These are phyloP conservation scores for Leptestheria dahalacensis DNA, from an alignment of 1,140 invertebrate species.

Conservation along the genomic window DNA sequence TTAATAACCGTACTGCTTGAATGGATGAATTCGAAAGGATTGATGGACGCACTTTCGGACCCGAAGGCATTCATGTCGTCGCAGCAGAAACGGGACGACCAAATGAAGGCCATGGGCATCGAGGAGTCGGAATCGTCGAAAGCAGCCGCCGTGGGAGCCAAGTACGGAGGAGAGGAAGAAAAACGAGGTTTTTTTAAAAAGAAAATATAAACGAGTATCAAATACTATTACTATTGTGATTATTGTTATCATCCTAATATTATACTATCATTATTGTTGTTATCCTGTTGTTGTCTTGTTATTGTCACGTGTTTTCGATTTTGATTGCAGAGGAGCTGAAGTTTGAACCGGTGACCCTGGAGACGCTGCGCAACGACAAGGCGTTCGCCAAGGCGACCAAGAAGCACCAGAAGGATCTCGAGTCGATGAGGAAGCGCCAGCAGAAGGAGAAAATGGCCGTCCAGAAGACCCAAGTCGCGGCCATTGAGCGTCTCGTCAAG, in stretches of 20 bases:
- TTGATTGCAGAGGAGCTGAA: conserved; percentile 42
- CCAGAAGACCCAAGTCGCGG: conserved; percentile 87
- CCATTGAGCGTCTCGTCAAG: conserved; percentile 88
- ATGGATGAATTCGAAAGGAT: conserved; percentile 42
- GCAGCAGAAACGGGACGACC: conserved; percentile 72
- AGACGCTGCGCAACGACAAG: conserved; percentile 79
- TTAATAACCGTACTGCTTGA: background rate
- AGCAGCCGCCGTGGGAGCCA: conserved; percentile 31
- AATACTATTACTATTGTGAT: no score
- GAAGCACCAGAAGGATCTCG: conserved; percentile 91
- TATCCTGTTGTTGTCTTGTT: background rate
- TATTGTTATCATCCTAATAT: no score
- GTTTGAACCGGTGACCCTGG: conserved; percentile 83
- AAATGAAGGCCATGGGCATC: conserved; percentile 87
- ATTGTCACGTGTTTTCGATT: background rate
- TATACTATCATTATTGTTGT: background rate
- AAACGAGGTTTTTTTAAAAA: conserved; percentile 23
- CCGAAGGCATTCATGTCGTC: conserved; percentile 81
- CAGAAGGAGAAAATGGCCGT: conserved; percentile 79
- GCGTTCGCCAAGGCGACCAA: conserved; percentile 84
- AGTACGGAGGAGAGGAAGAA: conserved; percentile 30
- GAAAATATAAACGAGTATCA: background rate
- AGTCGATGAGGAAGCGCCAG: conserved; percentile 79
- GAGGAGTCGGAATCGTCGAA: conserved; percentile 52
- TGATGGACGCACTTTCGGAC: conserved; percentile 94